Evolutionary conservation across 2,797 vertebrate genomes (phyloP), one percentile per base, ranked within the genome.

Genomic region (Scyliorhinus canicula): DNA sequence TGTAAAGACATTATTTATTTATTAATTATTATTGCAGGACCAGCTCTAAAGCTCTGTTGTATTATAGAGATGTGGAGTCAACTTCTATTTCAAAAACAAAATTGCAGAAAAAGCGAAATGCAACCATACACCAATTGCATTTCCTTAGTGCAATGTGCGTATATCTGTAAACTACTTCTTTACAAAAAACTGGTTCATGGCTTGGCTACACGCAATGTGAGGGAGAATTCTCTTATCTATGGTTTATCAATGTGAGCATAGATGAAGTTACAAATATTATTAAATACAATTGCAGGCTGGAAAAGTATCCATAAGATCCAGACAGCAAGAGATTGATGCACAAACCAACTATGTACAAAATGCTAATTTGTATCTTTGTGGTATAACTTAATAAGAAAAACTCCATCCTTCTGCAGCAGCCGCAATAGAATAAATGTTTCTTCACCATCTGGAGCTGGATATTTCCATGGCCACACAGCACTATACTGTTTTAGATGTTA

Each of bases 1-100:
- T 94, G 93, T 52, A 74, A 63, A 94, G 26, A 94, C 6, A 93
- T 14, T 79, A 50, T 88, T 77, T 60, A 90, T 90, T 90, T 74
- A 52, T 47, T 90, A 93, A 52, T 47, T 50, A 71, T 65, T 93
- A 63, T 69, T 93, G 6, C 35, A 50, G 28, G 47, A 93, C 24
- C 12, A 7, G 93, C 47, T 40, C 26, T 69, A 55, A 71, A 71
- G 47, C 7, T 93, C 44, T 8, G 63, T 63, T 91, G 35, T 91
- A 91, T n/a, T 65, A 44, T 5, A n/a, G 24, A 8, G 57, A 65
- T 44, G 60, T 63, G 55, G 55, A 91, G 44, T 40, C 77, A 82
- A 82, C 40, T 79, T 82, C 40, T 26, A 24, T 47, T 82, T 82
- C 44, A 82, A 82, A 82, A 82, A 6, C 79, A 82, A 82, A 82